These are phyloP conservation scores for Acridotheres tristis DNA, from an alignment of 2,797 vertebrate species.

Conservation along the genomic window DNA sequence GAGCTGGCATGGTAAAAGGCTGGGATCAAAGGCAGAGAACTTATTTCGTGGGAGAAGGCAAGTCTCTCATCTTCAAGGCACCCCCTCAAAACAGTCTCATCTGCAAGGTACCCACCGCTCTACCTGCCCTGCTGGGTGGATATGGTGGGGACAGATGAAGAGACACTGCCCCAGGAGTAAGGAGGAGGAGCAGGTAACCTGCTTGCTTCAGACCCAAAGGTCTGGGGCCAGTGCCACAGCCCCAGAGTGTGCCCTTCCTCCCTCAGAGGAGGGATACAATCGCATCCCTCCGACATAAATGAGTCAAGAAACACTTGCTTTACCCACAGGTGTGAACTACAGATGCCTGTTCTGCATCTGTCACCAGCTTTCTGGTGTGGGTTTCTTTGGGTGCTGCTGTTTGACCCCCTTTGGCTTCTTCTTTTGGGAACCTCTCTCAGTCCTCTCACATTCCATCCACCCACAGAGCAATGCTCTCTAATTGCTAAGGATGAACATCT, in stretches of 20 bases:
- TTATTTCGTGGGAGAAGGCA: neutral
- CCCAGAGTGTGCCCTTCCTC: neutral
- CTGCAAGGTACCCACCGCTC: neutral
- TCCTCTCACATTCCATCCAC: neutral
- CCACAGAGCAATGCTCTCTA: fast-evolving
- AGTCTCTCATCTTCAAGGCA: neutral
- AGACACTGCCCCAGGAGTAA: neutral
- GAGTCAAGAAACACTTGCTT: neutral
- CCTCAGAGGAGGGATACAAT: neutral
- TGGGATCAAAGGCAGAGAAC: neutral
- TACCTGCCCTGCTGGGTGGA: neutral
- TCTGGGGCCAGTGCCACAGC: neutral
- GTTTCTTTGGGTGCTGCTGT: neutral
- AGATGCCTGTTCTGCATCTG: neutral
- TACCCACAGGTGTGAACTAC: neutral
- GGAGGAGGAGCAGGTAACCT: neutral
- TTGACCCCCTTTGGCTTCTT: neutral
- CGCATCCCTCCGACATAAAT: neutral
- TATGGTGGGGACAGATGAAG: neutral
- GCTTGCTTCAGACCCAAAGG: neutral
- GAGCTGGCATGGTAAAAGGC: neutral
- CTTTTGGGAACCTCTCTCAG: neutral
- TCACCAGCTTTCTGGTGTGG: neutral
- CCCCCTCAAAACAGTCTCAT: neutral
- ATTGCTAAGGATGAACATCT: neutral